These are phyloP conservation scores for Caenorhabditis afra DNA, from an alignment of 2,888 invertebrate species.

Conservation along the genomic window DNA sequence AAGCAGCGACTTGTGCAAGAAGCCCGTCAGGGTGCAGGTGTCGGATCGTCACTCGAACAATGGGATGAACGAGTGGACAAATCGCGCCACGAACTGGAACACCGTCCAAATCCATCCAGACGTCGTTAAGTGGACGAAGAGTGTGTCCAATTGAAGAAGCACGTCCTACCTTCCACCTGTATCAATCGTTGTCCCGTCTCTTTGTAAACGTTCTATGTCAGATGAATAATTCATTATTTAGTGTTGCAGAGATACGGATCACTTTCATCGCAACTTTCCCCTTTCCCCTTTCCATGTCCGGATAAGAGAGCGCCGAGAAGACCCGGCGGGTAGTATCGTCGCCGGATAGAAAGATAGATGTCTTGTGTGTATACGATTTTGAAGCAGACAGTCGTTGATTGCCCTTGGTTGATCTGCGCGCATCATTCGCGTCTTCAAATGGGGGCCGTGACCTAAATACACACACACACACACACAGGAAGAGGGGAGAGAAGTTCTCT, in stretches of 20 bases:
- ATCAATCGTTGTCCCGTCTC: neutral
- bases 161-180: neutral
- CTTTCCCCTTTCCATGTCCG: no score
- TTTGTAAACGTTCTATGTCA: no score
- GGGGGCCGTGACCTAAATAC: constrained; percentile 52
- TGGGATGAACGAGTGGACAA: constrained; percentile 55
- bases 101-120: constrained; percentile 25
- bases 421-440: constrained; percentile 30
- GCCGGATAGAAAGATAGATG: neutral
- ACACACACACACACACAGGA: no score
- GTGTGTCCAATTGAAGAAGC: neutral
- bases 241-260: no score
- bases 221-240: no score
- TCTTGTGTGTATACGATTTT: neutral
- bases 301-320: neutral
- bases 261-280: no score
- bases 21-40: constrained; percentile 20
- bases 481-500: constrained; percentile 10
- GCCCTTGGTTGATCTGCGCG: constrained; percentile 50
- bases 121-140: constrained; percentile 44
- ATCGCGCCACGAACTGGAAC: constrained; percentile 37
- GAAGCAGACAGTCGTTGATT: constrained; percentile 12
- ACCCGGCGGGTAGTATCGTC: neutral
- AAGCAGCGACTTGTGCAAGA: constrained; percentile 22
- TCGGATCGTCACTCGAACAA: constrained; percentile 45